A percentile compares a stretch with the other conserved stretches of the same genome.
Conservation (phyloP, 2,797 vertebrate genomes). For the Danio aesculapii region DNA sequence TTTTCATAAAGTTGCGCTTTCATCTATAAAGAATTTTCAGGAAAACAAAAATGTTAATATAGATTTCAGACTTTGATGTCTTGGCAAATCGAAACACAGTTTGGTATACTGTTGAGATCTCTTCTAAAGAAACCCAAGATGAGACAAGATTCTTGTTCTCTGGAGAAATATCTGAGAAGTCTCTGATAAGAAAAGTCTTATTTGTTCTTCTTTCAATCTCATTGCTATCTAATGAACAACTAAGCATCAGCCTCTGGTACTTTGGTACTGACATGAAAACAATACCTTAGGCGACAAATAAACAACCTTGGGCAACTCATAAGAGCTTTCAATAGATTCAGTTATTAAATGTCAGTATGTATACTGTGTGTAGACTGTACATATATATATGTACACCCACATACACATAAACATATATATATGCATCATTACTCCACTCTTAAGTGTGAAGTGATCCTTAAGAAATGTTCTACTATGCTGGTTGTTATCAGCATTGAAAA, state of each 20-base stretch:
- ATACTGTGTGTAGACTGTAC: not conserved
- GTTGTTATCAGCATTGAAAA: not conserved
- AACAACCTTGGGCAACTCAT: slow-evolving; percentile 12
- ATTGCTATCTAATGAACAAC: not conserved
- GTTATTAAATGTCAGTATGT: slow-evolving; percentile 1
- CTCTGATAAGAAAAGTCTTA: not conserved
- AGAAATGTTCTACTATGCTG: not conserved
- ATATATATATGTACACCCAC: no score
- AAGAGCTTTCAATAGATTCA: not conserved
- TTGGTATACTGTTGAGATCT: not conserved
- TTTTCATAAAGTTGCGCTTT: no score
- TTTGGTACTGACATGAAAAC: not conserved
- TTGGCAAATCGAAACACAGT: not conserved
- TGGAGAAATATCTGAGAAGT: not conserved
- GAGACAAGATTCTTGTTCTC: not conserved
- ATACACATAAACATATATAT: no score
- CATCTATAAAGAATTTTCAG: not conserved
- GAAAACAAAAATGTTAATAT: not conserved
- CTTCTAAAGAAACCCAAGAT: not conserved
- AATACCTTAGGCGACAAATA: not conserved
- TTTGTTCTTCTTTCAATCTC: not conserved
- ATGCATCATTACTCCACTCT: not conserved
- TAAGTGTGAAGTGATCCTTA: not conserved
- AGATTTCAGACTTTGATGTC: not conserved
- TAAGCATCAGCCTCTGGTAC: not conserved